These are phyloP conservation scores for Corvus hawaiiensis DNA, from an alignment of 2,113 vertebrate species.

Conservation along the genomic window DNA sequence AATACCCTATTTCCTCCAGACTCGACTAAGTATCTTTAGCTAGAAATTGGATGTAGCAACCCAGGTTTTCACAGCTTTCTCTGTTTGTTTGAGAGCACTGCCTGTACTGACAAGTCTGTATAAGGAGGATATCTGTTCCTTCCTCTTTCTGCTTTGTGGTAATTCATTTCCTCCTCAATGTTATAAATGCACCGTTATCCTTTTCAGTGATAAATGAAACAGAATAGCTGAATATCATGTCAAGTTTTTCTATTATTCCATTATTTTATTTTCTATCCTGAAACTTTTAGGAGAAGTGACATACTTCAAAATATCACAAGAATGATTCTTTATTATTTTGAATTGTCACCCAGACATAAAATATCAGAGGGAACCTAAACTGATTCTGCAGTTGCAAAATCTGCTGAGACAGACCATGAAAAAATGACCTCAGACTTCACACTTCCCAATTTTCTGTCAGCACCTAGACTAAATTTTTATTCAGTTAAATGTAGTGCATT, in stretches of 20 bases:
- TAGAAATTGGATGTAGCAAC: neutral
- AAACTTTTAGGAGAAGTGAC: neutral
- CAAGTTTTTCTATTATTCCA: slow-evolving; percentile 22
- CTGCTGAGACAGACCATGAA: slow-evolving; percentile 22
- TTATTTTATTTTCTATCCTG: slow-evolving; percentile 54
- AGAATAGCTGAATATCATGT: slow-evolving; percentile 31
- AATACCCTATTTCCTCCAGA: neutral
- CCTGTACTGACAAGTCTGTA: neutral
- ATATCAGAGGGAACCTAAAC: neutral
- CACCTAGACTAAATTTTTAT: slow-evolving; percentile 12
- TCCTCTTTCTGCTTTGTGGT: slow-evolving; percentile 20
- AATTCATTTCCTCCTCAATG: slow-evolving; percentile 49
- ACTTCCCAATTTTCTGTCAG: slow-evolving; percentile 35
- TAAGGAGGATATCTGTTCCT: neutral
- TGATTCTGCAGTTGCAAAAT: slow-evolving; percentile 20
- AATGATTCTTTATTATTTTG: slow-evolving; percentile 41
- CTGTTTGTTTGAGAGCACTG: neutral
- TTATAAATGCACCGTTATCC: neutral
- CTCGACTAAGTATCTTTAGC: neutral
- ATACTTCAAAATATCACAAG: slow-evolving; percentile 54
- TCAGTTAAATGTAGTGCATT: neutral
- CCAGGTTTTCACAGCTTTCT: neutral
- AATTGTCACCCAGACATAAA: slow-evolving; percentile 2
- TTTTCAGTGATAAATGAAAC: slow-evolving; percentile 27
- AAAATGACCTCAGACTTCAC: slow-evolving; percentile 31